Conservation (phyloP, 1,140 invertebrate genomes). For the Streblospio benedicti region DNA sequence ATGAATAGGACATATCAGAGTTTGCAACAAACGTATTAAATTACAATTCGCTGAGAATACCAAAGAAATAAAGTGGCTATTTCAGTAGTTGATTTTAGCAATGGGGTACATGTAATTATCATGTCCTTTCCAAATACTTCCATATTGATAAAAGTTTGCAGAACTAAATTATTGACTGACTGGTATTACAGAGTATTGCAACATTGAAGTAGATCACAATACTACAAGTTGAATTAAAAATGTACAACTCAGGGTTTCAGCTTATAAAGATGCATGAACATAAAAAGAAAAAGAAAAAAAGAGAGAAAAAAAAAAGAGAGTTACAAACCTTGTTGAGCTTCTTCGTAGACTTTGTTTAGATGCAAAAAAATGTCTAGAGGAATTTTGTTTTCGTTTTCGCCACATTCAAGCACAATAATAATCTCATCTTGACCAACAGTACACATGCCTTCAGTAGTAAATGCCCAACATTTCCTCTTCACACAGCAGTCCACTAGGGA, state of each 20-base stretch:
- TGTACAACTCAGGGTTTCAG: too few relatives aligned
- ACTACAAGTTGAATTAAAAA: too few relatives aligned
- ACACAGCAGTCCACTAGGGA: conserved; percentile 71
- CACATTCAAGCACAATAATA: conserved; percentile 67
- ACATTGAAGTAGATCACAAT: background rate
- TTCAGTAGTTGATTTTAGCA: too few relatives aligned
- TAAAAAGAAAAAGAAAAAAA: too few relatives aligned
- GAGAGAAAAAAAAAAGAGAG: background rate
- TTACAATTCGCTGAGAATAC: too few relatives aligned
- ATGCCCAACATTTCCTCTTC: conserved; percentile 69
- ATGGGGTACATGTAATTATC: too few relatives aligned
- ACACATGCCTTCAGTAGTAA: conserved; percentile 68
- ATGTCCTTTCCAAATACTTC: too few relatives aligned
- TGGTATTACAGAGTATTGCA: too few relatives aligned
- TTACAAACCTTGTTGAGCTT: conserved; percentile 63
- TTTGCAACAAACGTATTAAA: too few relatives aligned
- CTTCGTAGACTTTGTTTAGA: conserved; percentile 65
- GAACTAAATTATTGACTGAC: background rate
- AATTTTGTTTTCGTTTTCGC: conserved; percentile 58
- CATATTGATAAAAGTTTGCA: background rate
- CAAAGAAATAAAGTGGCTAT: too few relatives aligned
- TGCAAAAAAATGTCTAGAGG: conserved; percentile 72
- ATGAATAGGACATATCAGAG: too few relatives aligned
- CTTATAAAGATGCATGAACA: too few relatives aligned
- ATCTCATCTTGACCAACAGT: conserved; percentile 80